Percentiles rank a stretch among this genome's conserved stretches.
phyloP scores from a whole-genome alignment of 2,113 vertebrate species.

The Aegithalos caudatus region DNA sequence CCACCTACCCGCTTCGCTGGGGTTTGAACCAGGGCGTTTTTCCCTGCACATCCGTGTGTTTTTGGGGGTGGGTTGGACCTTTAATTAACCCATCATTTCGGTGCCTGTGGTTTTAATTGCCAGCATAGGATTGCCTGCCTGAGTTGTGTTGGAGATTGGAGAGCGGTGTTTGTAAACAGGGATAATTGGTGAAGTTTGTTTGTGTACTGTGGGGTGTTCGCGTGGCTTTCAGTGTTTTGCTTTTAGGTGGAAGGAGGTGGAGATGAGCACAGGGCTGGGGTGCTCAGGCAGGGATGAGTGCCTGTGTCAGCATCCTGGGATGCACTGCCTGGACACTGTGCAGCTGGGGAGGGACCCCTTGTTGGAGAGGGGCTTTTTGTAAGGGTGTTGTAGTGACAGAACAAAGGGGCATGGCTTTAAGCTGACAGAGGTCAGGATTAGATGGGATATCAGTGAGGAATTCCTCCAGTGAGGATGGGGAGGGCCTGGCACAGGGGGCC shows the following conservation, averaged over 20 bases:
- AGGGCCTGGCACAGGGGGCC: neutral
- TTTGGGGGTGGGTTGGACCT: neutral
- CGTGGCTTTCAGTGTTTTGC: rapidly evolving
- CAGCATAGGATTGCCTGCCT: neutral
- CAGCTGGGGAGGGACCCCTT: neutral
- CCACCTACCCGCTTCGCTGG: neutral
- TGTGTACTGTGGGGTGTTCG: rapidly evolving
- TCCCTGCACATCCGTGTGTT: rapidly evolving
- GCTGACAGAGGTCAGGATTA: neutral
- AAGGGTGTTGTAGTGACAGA: neutral
- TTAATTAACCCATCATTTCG: neutral
- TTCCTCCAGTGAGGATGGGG: neutral
- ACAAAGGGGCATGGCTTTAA: neutral
- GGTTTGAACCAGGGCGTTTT: neutral
- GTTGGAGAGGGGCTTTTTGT: neutral
- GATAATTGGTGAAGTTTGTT: neutral
- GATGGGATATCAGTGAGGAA: neutral
- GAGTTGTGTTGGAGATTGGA: neutral
- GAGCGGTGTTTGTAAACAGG: neutral
- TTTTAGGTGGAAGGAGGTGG: neutral
- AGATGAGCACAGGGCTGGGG: neutral
- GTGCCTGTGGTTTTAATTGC: neutral
- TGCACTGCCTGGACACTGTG: rapidly evolving
- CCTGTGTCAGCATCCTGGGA: too few species aligned
- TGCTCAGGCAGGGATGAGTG: rapidly evolving